Base-by-base conservation (phyloP, 2,888 invertebrate genomes). In the Ctenicera cuprea region DNA sequence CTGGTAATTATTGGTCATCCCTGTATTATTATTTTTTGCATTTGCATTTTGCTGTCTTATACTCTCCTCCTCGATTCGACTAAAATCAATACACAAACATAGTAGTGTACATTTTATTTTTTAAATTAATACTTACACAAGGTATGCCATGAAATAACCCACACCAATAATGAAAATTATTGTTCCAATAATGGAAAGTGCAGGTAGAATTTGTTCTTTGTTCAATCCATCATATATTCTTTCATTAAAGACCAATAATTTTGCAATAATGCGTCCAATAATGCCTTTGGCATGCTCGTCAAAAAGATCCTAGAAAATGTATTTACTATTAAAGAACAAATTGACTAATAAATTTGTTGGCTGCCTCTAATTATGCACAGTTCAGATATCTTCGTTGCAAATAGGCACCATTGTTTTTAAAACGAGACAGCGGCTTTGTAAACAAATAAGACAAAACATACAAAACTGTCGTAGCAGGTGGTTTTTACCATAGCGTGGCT, bases 131-230 rank as follows among this genome's bases (percentile, higher is more conserved):
- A 89, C 90, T 88, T 86, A 91, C 88, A 95, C 94, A 82, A 95
- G 89, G 86, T 95, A 94, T 4, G 94, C 92, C 94, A 97, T 95
- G 78, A 95, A 90, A 87, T 95, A 96, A 3, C 96, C 96, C 77
- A 94, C 92, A 45, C 90, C 91, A 75, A 94, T 89, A 82, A 95
- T 94, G 83, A 96, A 92, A 68, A 92, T 88, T 64, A 96, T 89
- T 12, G 96, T 95, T 67, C 93, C 93, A 65, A 95, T 83, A 61
- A 96, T 91, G 0, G 95, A 95, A 20, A 94, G 85, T 1, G 92
- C 90, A n/a, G 96, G 94, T 75, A 95, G 87, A 67, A 95, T 89
- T 85, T 95, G 95, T 80, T 95, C 94, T 69, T 92, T 91, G 69
- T 93, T 92, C 71, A 96, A 87, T 82, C 92, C 93, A 69, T 93